Evolutionary conservation across 2,888 invertebrate species (phyloP), one percentile per base, ranked within the genome.

Genomic region (Lypha dubia): DNA sequence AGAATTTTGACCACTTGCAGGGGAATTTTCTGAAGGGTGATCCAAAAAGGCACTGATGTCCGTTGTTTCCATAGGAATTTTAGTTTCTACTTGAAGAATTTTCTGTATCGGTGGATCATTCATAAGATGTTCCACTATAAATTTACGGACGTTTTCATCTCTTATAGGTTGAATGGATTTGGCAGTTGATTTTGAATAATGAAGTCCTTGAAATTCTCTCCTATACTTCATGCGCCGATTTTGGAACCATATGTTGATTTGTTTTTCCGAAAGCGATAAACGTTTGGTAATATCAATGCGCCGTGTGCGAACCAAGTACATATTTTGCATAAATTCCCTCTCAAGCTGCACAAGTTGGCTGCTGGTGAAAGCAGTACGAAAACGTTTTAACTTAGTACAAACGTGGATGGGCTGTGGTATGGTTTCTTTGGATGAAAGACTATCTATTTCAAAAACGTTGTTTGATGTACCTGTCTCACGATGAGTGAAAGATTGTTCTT

Each of bases 241-340:
- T 91, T 96, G 96, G 90, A 97, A 96, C 96, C 96, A 96, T 89
- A 96, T 96, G 92, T 96, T 96, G 86, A 96, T 96, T 93, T 97
- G 97, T 86, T 97, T 93, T 89, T 97, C 97, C 56, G 96, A 96
- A 79, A 99, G 94, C 89, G 96, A 96, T 91, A 99, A 94, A 86
- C 97, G 96, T 92, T 98, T 98, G 7, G 98, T 98, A 91, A 99
- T 98, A 93, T 98, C 98, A 93, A 98, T 98, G 90, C 99, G 94
- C 92, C 98, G 94, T 91, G 98, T 94, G 86, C 98, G 94, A 63
- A 98, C 97, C 91, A 98, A 94, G 93, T 98, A 98, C 90, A 97
- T 95, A 93, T 98, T 98, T 93, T 96, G 97, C 92, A 98, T 97
- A 92, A 98, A 98, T 93, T 98, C 98, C 90, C 98, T 97, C 92